Evolutionary conservation across 2,113 vertebrate species (phyloP).

Genomic region (Pachypanchax playfairii): DNA sequence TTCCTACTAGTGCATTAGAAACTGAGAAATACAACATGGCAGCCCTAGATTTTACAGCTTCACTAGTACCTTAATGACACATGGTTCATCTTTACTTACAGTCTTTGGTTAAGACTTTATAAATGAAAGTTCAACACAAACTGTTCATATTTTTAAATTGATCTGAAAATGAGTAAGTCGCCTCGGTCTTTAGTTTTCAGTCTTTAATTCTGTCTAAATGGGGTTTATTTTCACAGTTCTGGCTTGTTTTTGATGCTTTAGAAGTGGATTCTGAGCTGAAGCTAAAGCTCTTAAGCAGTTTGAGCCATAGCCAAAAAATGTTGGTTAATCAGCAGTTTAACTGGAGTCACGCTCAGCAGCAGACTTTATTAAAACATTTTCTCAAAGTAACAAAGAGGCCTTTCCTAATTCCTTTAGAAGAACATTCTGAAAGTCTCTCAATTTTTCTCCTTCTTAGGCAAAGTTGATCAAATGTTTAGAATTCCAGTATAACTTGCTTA

Average conservation of each 20-base stretch:
- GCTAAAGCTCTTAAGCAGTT: neutral
- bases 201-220: too few relatives aligned
- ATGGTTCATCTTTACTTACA: too few relatives aligned
- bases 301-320: neutral
- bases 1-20: too few relatives aligned
- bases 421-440: too few relatives aligned
- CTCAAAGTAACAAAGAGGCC: neutral
- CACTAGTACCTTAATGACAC: too few relatives aligned
- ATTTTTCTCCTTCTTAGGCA: slow-evolving; percentile 26
- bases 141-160: too few relatives aligned
- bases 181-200: too few relatives aligned
- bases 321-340: slow-evolving; percentile 7
- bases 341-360: neutral
- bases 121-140: too few relatives aligned
- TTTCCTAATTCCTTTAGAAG: slow-evolving; percentile 13
- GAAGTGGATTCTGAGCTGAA: neutral
- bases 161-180: too few relatives aligned
- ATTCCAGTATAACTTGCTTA: slow-evolving; percentile 21
- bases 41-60: too few relatives aligned
- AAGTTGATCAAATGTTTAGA: slow-evolving; percentile 31
- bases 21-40: too few relatives aligned
- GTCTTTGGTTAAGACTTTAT: too few relatives aligned
- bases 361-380: slow-evolving; percentile 15
- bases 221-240: neutral
- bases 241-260: neutral